Base-by-base conservation (phyloP, 2,113 vertebrate species). In the Mirza zaza region DNA sequence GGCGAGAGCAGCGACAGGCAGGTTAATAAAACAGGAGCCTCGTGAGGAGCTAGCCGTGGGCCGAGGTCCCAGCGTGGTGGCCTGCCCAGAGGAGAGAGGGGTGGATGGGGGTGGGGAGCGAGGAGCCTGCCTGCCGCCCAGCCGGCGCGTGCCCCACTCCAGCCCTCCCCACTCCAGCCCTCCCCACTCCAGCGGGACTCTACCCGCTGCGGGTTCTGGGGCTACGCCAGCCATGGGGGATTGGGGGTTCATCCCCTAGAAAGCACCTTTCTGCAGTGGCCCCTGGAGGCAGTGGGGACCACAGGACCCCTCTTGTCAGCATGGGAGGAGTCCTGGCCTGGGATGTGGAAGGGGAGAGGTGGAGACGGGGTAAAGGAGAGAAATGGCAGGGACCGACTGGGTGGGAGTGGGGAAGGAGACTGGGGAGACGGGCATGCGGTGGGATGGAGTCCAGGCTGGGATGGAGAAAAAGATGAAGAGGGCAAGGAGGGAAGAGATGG, bases 1-100 rank as follows among this genome's bases (percentile, higher is more conserved):
- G 95, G 95, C 23, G 21, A 96, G 94, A 97, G 90, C 95, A 73
- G 94, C 96, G 96, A 97, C 97, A 97, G 91, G 96, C 98, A 97
- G 97, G 98, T 98, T 98, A 98, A 98, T 98, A 98, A 98, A 98
- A 98, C 87, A 92, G 90, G 95, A 97, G 95, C 98, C 61, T 48
- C 29, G 83, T 95, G 98, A 97, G 96, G 96, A 96, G 84, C 17
- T 21, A 96, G 96, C 97, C 93, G 91, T 90, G 94, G 94, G 97
- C 98, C 48, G 91, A 96, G 96, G 95, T 95, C 97, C 98, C 97
- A 94, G 97, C 89, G 57, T 97, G 97, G 96, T 94, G 89, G 96
- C 94, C 94, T 57, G 59, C 94, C 93, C 94, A 67, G 94, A 87
- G 68, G 88, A 97, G 68, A 32, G 67, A 57, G 57, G 77, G 81